Evolutionary conservation across 2,888 invertebrate species (phyloP).

Genomic region (Sarcophaga subvicina): DNA sequence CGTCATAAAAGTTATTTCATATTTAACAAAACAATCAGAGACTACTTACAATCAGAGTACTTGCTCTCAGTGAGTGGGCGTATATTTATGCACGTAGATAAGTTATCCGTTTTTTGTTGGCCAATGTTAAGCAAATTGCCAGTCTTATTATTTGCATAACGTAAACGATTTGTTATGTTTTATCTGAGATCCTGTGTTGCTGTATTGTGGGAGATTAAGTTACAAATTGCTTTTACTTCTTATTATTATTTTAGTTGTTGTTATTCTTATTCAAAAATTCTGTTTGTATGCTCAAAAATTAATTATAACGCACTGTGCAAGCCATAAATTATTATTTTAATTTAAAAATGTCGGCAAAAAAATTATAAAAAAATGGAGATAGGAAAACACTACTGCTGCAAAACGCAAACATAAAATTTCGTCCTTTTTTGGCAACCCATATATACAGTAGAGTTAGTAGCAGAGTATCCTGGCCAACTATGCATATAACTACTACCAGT

Average conservation of each 20-base stretch:
- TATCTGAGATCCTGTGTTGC: neutral
- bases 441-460: neutral
- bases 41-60: neutral
- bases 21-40: too few species aligned
- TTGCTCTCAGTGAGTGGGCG: too few species aligned
- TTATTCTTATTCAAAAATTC: neutral
- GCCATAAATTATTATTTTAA: constrained; percentile 59
- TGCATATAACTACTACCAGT: neutral
- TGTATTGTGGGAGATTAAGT: constrained; percentile 29
- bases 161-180: neutral
- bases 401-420: constrained; percentile 33
- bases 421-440: constrained; percentile 50
- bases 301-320: constrained; percentile 66
- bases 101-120: neutral
- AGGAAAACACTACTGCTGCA: constrained; percentile 22
- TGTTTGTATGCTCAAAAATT: constrained; percentile 56
- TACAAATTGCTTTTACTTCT: constrained; percentile 21
- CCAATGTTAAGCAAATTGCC: neutral
- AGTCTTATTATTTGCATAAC: neutral
- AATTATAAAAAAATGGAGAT: neutral
- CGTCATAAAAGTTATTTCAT: too few species aligned
- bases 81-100: neutral
- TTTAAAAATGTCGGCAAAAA: neutral
- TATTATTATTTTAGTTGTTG: constrained; percentile 4
- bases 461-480: neutral